Evolutionary conservation across 1,140 invertebrate genomes (phyloP).

Genomic region (Oreohelix idahoensis): DNA sequence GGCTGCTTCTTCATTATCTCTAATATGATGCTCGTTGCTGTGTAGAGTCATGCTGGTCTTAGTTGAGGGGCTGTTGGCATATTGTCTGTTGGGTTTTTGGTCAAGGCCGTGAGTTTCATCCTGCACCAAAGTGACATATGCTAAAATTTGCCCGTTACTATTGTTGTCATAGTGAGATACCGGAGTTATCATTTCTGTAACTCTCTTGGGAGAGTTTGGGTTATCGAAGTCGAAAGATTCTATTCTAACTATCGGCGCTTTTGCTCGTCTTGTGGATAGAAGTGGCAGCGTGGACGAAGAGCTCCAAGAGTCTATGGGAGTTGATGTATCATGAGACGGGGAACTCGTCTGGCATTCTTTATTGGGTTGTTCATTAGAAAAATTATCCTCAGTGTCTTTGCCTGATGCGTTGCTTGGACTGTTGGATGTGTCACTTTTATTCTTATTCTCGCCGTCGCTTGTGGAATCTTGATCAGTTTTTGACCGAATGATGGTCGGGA

Average conservation of each 20-base stretch:
- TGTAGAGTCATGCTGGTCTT: background rate
- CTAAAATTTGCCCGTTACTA: background rate
- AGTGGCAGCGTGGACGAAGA: background rate
- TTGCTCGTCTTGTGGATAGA: background rate
- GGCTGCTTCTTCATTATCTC: background rate
- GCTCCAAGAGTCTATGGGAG: background rate
- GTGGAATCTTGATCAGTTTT: constrained; percentile 23
- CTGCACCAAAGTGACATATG: background rate
- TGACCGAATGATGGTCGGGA: constrained; percentile 31
- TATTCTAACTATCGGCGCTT: constrained; percentile 32
- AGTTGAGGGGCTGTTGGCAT: background rate
- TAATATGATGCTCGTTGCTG: background rate
- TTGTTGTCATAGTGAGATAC: background rate
- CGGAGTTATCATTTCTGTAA: background rate
- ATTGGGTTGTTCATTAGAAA: background rate
- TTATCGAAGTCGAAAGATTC: constrained; percentile 27
- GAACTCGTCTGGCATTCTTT: background rate
- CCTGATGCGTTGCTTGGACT: background rate
- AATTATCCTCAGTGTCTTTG: background rate
- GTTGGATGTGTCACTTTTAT: background rate
- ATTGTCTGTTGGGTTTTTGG: background rate
- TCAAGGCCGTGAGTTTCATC: background rate
- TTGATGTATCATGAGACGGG: background rate
- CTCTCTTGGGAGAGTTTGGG: background rate
- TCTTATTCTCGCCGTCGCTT: constrained; percentile 4